Conservation (phyloP, 2,113 vertebrate species). For the Hoplias malabaricus region DNA sequence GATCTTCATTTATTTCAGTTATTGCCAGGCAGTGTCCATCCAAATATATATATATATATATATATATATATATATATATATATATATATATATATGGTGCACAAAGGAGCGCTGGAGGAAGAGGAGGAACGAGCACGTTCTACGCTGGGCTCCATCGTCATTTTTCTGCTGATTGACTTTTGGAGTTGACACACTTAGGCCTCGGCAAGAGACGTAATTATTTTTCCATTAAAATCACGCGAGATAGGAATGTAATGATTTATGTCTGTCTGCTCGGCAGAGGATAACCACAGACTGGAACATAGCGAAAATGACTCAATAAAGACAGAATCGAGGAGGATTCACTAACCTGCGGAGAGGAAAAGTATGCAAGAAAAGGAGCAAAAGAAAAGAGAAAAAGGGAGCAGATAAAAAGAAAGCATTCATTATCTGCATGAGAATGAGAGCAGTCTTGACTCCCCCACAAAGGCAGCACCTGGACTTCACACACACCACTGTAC, state of each 20-base stretch:
- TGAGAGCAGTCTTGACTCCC: not conserved
- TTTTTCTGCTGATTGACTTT: slow-evolving; percentile 39
- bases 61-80: too few species aligned
- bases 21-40: slow-evolving; percentile 4
- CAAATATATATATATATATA: too few species aligned
- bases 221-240: slow-evolving; percentile 37
- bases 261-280: slow-evolving; percentile 20
- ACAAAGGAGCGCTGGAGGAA: slow-evolving; percentile 5
- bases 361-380: not conserved
- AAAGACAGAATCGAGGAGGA: not conserved
- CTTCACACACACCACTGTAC: not conserved
- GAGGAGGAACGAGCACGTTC: slow-evolving; percentile 5
- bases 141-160: not conserved
- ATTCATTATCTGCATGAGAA: not conserved
- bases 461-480: not conserved
- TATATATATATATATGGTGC: not conserved
- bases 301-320: not conserved
- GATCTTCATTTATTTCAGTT: slow-evolving; percentile 8
- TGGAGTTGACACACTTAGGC: slow-evolving; percentile 9
- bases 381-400: not conserved
- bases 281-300: not conserved
- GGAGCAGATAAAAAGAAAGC: not conserved
- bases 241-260: slow-evolving; percentile 27
- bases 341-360: not conserved
- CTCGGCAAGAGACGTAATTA: slow-evolving; percentile 38